These are phyloP conservation scores for Dendrolimus houi DNA, from an alignment of 2,888 invertebrate genomes.

Conservation along the genomic window DNA sequence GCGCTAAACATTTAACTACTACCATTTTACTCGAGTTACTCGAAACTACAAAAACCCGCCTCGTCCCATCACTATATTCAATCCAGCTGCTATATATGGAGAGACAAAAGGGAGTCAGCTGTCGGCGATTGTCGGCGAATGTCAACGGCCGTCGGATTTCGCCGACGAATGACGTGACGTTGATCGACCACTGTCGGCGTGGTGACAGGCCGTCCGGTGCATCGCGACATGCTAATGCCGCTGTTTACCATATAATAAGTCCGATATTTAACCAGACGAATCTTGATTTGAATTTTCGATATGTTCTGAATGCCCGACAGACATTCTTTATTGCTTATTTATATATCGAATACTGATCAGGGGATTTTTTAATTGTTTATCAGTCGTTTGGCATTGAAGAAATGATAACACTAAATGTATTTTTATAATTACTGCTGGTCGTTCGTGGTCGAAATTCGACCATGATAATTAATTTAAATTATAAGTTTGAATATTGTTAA, in stretches of 20 bases:
- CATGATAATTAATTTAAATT: too few relatives aligned
- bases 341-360: too few relatives aligned
- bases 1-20: too few relatives aligned
- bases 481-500: too few relatives aligned
- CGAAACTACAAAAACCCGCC: too few relatives aligned
- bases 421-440: too few relatives aligned
- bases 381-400: not conserved
- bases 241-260: constrained; percentile 72
- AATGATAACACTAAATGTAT: too few relatives aligned
- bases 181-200: constrained; percentile 58
- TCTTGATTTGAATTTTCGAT: constrained; percentile 34
- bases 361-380: rapidly evolving
- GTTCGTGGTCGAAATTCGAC: too few relatives aligned
- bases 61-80: not conserved
- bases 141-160: constrained; percentile 35
- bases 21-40: too few relatives aligned
- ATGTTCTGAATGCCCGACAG: not conserved
- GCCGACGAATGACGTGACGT: constrained; percentile 48
- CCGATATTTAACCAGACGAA: constrained; percentile 42
- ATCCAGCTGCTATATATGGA: constrained; percentile 54
- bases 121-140: constrained; percentile 54
- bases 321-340: not conserved
- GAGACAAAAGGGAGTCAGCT: constrained; percentile 56
- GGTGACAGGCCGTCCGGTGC: constrained; percentile 34
- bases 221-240: constrained; percentile 65